Percentiles rank a stretch among this genome's conserved stretches.
phyloP scores from a whole-genome alignment of 1,140 invertebrate species.

The Platyura marginata region DNA sequence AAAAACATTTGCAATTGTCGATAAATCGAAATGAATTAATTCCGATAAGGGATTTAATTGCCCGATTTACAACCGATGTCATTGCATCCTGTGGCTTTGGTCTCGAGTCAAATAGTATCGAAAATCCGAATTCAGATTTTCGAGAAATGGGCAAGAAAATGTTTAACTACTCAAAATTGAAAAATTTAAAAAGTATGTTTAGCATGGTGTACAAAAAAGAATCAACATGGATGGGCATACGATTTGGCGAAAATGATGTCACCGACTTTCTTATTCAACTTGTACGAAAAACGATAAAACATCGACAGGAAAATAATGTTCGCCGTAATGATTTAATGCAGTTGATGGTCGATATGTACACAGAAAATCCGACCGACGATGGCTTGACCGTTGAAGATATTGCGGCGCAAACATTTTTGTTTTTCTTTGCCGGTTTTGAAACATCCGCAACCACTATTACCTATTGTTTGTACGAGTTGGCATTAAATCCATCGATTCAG shows the following conservation, averaged over 20 bases:
- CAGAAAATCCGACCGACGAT: slow-evolving; percentile 5
- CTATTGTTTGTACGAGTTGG: slow-evolving; percentile 27
- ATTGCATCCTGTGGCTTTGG: slow-evolving; percentile 27
- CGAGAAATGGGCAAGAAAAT: slow-evolving; percentile 4
- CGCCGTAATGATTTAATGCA: slow-evolving; percentile 38
- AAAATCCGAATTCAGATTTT: slow-evolving; percentile 18
- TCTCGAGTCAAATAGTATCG: slow-evolving; percentile 17
- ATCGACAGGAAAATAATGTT: slow-evolving; percentile 25
- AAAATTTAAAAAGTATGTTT: neutral
- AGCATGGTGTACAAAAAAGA: neutral
- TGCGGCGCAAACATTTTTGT: slow-evolving; percentile 24
- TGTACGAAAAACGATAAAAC: slow-evolving; percentile 31
- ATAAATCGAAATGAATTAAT: slow-evolving; percentile 5
- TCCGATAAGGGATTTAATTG: slow-evolving; percentile 21
- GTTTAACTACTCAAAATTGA: neutral
- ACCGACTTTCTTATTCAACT: slow-evolving; percentile 31
- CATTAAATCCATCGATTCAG: slow-evolving; percentile 29
- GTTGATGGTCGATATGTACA: slow-evolving; percentile 33
- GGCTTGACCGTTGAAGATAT: slow-evolving; percentile 12
- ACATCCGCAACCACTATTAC: slow-evolving; percentile 31
- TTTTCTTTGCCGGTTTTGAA: slow-evolving; percentile 33
- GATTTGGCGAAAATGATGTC: slow-evolving; percentile 19
- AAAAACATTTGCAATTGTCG: slow-evolving; percentile 9
- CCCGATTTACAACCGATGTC: slow-evolving; percentile 25
- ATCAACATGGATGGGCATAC: slow-evolving; percentile 10